Conservation (phyloP, 2,888 invertebrate species). For the Apoda limacodes region DNA sequence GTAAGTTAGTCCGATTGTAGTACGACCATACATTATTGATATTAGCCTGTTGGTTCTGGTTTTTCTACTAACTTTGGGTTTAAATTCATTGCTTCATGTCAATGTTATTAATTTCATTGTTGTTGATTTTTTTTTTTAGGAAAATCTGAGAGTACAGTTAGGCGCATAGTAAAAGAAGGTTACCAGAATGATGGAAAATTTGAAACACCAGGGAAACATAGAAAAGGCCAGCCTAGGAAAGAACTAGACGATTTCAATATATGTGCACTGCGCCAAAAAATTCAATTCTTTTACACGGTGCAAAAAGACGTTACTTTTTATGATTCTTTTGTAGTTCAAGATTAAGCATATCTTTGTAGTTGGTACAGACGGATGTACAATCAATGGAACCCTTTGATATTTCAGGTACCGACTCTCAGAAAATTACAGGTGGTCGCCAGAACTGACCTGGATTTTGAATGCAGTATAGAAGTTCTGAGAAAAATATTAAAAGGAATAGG, state of each 20-base stretch:
- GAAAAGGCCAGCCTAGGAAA: conserved; percentile 3
- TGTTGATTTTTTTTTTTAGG: too few species aligned
- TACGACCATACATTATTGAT: too few species aligned
- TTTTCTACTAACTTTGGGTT: too few species aligned
- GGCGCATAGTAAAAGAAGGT: not conserved
- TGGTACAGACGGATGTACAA: too few species aligned
- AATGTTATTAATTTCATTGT: too few species aligned
- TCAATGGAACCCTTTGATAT: conserved; percentile 4
- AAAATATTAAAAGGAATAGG: conserved; percentile 11
- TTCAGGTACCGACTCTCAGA: conserved; percentile 9
- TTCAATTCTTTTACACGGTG: conserved; percentile 7
- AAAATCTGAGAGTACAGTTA: too few species aligned
- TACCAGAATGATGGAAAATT: conserved; percentile 2
- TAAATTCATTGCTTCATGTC: too few species aligned
- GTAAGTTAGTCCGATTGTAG: too few species aligned
- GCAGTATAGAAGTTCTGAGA: conserved; percentile 11
- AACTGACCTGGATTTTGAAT: conserved; percentile 11
- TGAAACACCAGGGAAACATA: conserved; percentile 4
- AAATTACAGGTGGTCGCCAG: conserved; percentile 9
- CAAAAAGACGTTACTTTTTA: too few species aligned
- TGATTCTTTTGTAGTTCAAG: too few species aligned
- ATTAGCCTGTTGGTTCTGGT: too few species aligned
- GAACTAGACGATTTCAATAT: conserved; percentile 7
- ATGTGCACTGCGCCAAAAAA: conserved; percentile 8
- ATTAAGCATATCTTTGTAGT: too few species aligned